Conservation (phyloP, 2,797 vertebrate species). For the Prionace glauca region DNA sequence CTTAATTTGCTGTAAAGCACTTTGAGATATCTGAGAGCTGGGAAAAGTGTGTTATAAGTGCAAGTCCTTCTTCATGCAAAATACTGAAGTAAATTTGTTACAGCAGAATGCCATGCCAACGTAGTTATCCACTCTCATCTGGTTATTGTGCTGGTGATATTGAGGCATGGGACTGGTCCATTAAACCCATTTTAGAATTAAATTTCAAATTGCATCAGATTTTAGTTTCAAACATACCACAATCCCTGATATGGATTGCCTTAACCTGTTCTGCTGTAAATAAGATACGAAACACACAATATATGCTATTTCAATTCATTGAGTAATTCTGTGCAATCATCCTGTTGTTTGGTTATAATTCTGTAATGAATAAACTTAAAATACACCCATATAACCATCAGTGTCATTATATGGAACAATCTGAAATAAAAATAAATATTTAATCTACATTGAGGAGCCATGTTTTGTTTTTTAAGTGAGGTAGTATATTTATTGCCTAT, state of each 20-base stretch:
- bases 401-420: too few relatives aligned
- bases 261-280: background rate
- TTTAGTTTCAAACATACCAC: background rate
- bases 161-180: background rate
- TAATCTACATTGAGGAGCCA: background rate
- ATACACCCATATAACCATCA: background rate
- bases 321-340: background rate
- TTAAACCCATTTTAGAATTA: background rate
- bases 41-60: too few relatives aligned
- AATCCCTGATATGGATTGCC: background rate
- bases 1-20: too few relatives aligned
- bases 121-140: background rate
- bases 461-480: background rate
- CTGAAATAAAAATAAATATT: background rate
- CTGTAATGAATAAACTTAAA: slow-evolving; percentile 1
- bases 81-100: background rate
- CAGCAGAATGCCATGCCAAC: background rate
- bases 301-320: background rate
- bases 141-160: background rate
- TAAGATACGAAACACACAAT: background rate
- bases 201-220: background rate
- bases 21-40: too few relatives aligned
- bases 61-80: background rate
- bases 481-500: background rate
- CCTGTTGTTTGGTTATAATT: background rate